Evolutionary conservation across 2,113 vertebrate genomes (phyloP), one percentile per base, ranked within the genome.

Genomic region (Anhinga anhinga): DNA sequence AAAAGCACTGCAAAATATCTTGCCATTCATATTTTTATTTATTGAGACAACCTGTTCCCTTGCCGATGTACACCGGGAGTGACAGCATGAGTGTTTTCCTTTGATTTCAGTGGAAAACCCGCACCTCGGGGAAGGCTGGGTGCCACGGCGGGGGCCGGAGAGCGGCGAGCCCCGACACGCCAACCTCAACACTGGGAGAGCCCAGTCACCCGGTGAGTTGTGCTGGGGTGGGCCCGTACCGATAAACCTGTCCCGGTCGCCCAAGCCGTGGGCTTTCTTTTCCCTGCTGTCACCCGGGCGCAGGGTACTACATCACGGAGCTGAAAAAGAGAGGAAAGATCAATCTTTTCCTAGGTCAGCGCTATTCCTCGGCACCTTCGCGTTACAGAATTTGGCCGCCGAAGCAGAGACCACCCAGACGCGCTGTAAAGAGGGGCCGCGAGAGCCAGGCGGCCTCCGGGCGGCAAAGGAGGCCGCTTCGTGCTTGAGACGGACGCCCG

Each of bases 71-170:
- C 50, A 42, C 0, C 12, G 17, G 12, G 19, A 82, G 30, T 17
- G 50, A 45, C 0, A 0, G 23, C 14, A 7, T 0, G 8, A 32
- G 16, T 0, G 2, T 1, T 23, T 20, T 26, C 34, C 29, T 38
- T 25, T 3, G 7, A n/a, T 34, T 86, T 22, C 17, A 6, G 14
- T 0, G 56, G 19, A 63, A 65, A 70, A 58, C 26, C 10, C 5
- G 8, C 0, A 1, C 7, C 7, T 9, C 4, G 3, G 15, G 3
- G 14, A 10, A 14, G 19, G 29, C 53, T 3, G 10, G 3, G 7
- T 23, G 12, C 5, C 10, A 30, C 13, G 44, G 44, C 10, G 2
- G 0, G 8, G 38, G 6, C 22, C 1, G 10, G 15, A 3, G 9
- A 15, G 53, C 4, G 12, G 7, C 1, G 3, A 15, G 16, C 38